Conservation (phyloP, 2,888 invertebrate genomes). For the Chirona hameri region DNA sequence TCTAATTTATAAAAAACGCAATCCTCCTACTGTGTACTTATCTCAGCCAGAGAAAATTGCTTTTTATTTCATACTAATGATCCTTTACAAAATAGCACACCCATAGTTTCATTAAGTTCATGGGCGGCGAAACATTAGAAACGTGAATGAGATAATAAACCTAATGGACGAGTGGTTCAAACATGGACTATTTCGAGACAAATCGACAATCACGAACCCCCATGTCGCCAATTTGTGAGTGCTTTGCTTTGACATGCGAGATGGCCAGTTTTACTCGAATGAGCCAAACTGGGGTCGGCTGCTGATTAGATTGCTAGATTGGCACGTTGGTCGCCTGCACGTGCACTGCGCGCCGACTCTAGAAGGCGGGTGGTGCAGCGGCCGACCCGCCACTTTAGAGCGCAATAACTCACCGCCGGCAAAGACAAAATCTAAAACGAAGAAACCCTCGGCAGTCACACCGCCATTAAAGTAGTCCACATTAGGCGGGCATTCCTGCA, state of each 20-base stretch:
- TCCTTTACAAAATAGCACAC: background rate
- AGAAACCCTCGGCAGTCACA: background rate
- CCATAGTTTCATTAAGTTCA: background rate
- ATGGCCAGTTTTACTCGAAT: background rate
- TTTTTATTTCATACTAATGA: background rate
- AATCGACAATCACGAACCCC: background rate
- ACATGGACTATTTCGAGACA: background rate
- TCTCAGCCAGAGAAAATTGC: background rate
- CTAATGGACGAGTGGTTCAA: background rate
- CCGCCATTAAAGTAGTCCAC: background rate
- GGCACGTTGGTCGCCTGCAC: background rate
- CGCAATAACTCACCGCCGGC: background rate
- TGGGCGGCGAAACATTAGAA: background rate
- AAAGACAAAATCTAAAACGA: background rate
- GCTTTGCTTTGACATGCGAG: background rate
- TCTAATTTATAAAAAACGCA: slow-evolving; percentile 26
- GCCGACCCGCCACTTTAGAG: background rate
- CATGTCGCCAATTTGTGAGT: background rate
- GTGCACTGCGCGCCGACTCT: background rate
- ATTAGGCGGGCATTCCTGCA: background rate
- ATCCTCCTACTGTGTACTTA: slow-evolving; percentile 13
- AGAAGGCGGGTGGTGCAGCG: background rate
- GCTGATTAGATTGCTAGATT: background rate
- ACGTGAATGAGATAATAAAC: background rate
- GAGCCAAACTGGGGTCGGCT: background rate